A percentile compares a stretch with the other conserved stretches of the same genome.
These are phyloP conservation scores for Temnothorax longispinosus DNA, from an alignment of 1,140 invertebrate species.

Conservation along the genomic window DNA sequence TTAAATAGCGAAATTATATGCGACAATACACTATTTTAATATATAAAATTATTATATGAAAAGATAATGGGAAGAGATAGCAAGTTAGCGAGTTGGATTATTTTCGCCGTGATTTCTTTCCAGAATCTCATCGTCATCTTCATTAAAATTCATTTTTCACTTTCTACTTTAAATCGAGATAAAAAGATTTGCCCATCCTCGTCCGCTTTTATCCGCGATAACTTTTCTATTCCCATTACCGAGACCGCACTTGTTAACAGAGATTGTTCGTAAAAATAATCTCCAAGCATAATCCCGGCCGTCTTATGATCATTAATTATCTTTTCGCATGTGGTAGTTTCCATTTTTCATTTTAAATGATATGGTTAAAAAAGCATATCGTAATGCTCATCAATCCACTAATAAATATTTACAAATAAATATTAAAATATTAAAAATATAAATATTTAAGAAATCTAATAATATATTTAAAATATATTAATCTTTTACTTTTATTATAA, in stretches of 20 bases:
- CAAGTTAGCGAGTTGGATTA: constrained; percentile 12
- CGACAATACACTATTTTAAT: background rate
- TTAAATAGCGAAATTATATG: background rate
- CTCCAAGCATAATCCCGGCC: background rate
- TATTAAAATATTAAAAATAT: background rate
- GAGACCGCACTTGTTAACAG: constrained; percentile 9
- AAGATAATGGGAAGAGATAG: constrained; percentile 4
- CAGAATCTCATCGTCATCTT: constrained; percentile 29
- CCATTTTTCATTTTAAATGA: constrained; percentile 1
- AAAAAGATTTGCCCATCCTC: constrained; percentile 33
- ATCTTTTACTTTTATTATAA: no score
- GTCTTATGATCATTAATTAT: constrained; percentile 14
- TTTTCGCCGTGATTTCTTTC: constrained; percentile 17
- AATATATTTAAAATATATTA: background rate
- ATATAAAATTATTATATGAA: constrained; percentile 9
- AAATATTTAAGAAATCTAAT: background rate
- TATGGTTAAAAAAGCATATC: background rate
- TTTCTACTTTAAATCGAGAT: constrained; percentile 41
- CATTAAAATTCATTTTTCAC: constrained; percentile 57
- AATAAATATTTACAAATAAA: background rate
- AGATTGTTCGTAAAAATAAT: constrained; percentile 25
- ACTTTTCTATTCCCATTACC: constrained; percentile 27
- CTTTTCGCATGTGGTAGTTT: background rate
- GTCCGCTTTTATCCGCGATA: background rate
- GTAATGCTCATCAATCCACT: background rate